Evolutionary conservation across 2,797 vertebrate species (phyloP).

Genomic region (Premnoplex brunnescens): DNA sequence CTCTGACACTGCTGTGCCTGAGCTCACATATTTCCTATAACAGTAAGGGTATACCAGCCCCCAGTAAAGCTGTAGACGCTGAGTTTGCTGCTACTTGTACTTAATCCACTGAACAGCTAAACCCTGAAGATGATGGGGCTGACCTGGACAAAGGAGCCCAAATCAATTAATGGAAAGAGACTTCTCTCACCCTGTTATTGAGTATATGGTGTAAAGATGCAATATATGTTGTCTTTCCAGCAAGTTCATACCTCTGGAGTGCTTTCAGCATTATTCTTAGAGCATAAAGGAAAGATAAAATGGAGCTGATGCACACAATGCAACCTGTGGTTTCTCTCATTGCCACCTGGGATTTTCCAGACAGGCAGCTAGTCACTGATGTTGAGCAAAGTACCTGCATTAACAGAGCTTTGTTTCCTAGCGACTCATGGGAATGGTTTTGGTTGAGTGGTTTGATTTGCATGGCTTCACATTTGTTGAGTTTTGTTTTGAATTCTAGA

Average conservation of each 20-base stretch:
- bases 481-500: slow-evolving; percentile 17
- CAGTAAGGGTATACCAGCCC: neutral
- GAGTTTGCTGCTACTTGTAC: neutral
- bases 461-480: neutral
- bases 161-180: neutral
- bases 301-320: neutral
- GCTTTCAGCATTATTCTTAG: neutral
- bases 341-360: neutral
- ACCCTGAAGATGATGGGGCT: neutral
- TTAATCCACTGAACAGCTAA: neutral
- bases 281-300: neutral
- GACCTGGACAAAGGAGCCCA: neutral
- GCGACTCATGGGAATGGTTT: neutral
- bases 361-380: neutral
- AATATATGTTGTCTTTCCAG: neutral
- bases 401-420: neutral
- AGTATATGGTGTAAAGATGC: neutral
- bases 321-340: neutral
- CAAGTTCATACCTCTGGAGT: neutral
- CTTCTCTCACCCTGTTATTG: neutral
- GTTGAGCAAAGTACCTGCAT: neutral
- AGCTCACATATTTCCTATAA: neutral
- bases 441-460: slow-evolving; percentile 38
- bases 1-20: neutral
- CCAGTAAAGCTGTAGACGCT: neutral